These are phyloP conservation scores for Neosilurus mollespiculum DNA, from an alignment of 2,797 vertebrate species.

Conservation along the genomic window DNA sequence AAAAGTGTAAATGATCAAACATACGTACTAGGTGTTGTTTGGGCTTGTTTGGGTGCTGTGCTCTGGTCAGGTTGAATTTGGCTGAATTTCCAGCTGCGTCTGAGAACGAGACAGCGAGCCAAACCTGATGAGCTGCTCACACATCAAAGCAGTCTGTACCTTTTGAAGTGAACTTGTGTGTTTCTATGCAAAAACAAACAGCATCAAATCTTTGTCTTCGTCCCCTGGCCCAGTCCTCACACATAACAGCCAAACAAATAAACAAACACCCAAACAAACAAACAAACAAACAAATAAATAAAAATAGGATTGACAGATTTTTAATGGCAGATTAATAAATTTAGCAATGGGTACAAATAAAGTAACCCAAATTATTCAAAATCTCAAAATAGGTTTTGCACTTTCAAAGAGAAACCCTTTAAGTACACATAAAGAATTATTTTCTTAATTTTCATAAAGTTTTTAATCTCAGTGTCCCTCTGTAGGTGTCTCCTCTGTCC, in stretches of 20 bases:
- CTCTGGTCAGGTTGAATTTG: background rate
- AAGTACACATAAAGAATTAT: background rate
- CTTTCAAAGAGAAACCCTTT: too few relatives aligned
- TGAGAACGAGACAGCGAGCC: constrained; percentile 60
- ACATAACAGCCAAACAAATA: background rate
- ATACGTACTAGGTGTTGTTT: background rate
- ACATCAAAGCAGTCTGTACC: constrained; percentile 69
- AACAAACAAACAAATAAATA: background rate
- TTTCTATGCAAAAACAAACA: constrained; percentile 38
- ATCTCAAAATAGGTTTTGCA: too few relatives aligned
- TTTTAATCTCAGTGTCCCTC: constrained; percentile 5
- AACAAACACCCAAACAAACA: too few relatives aligned
- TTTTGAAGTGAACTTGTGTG: constrained; percentile 68
- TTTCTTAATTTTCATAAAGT: background rate
- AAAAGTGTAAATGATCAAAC: background rate
- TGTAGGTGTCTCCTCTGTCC: constrained; percentile 85
- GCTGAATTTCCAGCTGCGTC: background rate
- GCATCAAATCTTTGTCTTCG: background rate
- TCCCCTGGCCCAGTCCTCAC: background rate
- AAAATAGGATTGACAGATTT: background rate
- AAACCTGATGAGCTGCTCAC: constrained; percentile 61
- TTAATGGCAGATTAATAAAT: too few relatives aligned
- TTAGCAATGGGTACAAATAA: too few relatives aligned
- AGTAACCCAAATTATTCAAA: too few relatives aligned
- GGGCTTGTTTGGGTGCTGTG: background rate